These are phyloP conservation scores for Adrianichthys oophorus DNA, from an alignment of 2,797 vertebrate genomes.

Conservation along the genomic window DNA sequence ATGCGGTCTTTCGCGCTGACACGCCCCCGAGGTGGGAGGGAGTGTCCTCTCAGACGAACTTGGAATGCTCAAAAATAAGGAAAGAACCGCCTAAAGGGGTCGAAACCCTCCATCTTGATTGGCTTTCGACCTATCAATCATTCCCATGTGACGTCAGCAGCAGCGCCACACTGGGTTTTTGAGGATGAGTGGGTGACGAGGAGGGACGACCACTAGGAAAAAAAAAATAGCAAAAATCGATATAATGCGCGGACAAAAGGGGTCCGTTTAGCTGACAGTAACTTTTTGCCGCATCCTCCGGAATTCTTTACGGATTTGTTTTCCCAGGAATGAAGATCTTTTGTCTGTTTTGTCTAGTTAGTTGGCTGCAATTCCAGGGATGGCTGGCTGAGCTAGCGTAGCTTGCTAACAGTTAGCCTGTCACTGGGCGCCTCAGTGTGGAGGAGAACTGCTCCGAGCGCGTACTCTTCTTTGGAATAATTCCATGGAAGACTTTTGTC, in stretches of 20 bases:
- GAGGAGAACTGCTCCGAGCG: constrained; percentile 18
- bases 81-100: constrained; percentile 38
- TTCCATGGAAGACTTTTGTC: constrained; percentile 1
- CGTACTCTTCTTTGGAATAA: background rate
- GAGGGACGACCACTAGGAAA: constrained; percentile 59
- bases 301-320: background rate
- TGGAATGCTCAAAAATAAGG: constrained; percentile 13
- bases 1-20: constrained; percentile 65
- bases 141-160: constrained; percentile 58
- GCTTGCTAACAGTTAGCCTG: constrained; percentile 64
- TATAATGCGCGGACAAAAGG: constrained; percentile 52
- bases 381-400: constrained; percentile 67
- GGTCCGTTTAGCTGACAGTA: constrained; percentile 44
- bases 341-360: constrained; percentile 47
- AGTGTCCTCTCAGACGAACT: constrained; percentile 69
- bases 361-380: constrained; percentile 57
- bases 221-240: constrained; percentile 58
- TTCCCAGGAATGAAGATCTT: constrained; percentile 36
- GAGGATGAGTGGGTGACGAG: constrained; percentile 73
- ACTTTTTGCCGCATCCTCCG: constrained; percentile 19
- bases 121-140: constrained; percentile 52
- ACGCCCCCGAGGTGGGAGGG: constrained; percentile 62
- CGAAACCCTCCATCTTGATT: constrained; percentile 43
- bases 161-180: constrained; percentile 59
- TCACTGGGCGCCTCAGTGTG: constrained; percentile 40